Evolutionary conservation across 2,888 invertebrate species (phyloP), one percentile per base, ranked within the genome.

Genomic region (Muscina levida): DNA sequence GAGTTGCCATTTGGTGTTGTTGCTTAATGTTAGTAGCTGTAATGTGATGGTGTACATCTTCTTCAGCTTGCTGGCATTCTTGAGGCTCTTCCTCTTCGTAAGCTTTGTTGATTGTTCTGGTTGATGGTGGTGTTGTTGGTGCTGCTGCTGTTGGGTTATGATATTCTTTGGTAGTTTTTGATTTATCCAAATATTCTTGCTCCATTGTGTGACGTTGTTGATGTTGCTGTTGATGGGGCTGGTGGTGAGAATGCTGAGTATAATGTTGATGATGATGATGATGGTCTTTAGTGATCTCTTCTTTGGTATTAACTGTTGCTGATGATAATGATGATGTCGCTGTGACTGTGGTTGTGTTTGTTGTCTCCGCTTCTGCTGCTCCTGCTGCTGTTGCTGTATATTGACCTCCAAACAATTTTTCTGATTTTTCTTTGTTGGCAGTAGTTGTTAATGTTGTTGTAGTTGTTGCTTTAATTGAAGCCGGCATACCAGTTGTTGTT

Each of bases 331-430:
- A 70, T 84, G 82, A 66, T 82, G 84, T 75, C 72, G 70, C 44
- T 77, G 77, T 22, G 44, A 22, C 13, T 66, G 56, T 19, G n/a
- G n/a, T n/a, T 76, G 53, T 37, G 51, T 76, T n/a, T 72, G 78
- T 22, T 70, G 68, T n/a, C n/a, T n/a, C 73, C 84, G 82, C 76
- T 82, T 83, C 72, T 84, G 75, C 59, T 82, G 75, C 39, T 80
- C 84, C 48, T 77, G 74, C 31, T 70, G 70, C 53, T 79, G 74
- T 82, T 84, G 85, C 84, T 84, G 86, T 86, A 82, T 88, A 89
- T 88, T 88, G 88, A 88, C 88, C 88, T 88, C 89, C 87, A 85
- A 85, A 85, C 86, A 85, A 85, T 87, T 86, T 87, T 87, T 87
- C 88, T 84, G 86, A 85, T 84, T 86, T 87, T 87, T 88, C 88